Evolutionary conservation across 2,797 vertebrate genomes (phyloP), one percentile per base, ranked within the genome.

Genomic region (Manis pentadactyla): DNA sequence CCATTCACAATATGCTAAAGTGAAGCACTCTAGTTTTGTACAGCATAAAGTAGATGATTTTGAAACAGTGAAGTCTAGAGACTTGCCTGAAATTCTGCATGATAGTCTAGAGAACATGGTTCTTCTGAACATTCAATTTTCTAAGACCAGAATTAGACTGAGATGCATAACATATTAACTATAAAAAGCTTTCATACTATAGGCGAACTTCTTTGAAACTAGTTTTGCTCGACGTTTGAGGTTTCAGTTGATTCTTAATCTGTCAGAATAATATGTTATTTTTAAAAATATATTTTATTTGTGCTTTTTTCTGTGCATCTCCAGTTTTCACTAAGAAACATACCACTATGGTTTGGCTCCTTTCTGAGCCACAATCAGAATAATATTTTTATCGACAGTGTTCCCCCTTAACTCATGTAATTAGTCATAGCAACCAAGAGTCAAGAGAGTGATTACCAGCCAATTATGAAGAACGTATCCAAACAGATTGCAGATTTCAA

Each of bases 391-490:
- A 96, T 86, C 98, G 68, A 81, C 46, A 85, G 27, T 95, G 95
- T 95, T 82, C 96, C 97, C 97, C 99, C 98, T 99, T 98, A 98
- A 99, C 99, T 97, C 64, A 55, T 94, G 66, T 97, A 87, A 98
- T 98, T 98, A 99, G 99, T 99, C 98, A 99, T 99, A 93, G 99
- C 99, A 94, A 99, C 99, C 3, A 99, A 99, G 98, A 99, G 98
- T 96, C 99, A 99, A 96, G 99, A 99, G 97, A 99, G 99, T 93
- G 99, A 99, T 98, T 99, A 99, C 94, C 98, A 96, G 61, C 98
- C 99, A 0, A 94, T 99, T 39, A 98, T 99, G 98, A 99, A 99
- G 97, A 99, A 98, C 0, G 99, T 99, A 73, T 98, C 93, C 96
- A 99, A 99, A 77, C 99, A 99, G 96, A 98, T 99, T 97, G 94